phyloP scores from a whole-genome alignment of 1,140 invertebrate species.

The Halesus radiatus region DNA sequence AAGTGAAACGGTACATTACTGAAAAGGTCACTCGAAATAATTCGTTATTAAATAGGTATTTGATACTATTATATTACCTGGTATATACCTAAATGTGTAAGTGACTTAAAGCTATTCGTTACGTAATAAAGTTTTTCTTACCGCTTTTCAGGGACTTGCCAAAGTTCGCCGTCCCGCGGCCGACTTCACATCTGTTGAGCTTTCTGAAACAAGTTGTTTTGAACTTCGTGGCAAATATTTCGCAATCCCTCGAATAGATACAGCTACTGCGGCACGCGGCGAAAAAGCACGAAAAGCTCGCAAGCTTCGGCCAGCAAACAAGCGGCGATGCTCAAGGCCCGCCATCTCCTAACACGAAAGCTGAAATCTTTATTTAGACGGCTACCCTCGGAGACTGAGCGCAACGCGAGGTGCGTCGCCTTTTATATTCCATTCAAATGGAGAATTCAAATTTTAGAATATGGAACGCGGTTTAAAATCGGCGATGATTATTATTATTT shows the following conservation, averaged over 20 bases:
- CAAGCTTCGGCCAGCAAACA: not conserved
- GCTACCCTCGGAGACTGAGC: constrained; percentile 21
- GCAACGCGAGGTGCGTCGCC: not conserved
- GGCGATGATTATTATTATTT: constrained; percentile 3
- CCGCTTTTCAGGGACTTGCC: constrained; percentile 43
- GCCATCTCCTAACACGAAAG: not conserved
- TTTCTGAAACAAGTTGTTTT: constrained; percentile 43
- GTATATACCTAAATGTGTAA: constrained; percentile 27
- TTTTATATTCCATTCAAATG: constrained; percentile 42
- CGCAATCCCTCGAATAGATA: constrained; percentile 42
- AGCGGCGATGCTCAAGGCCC: not conserved
- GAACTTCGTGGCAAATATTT: constrained; percentile 35
- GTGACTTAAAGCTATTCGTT: constrained; percentile 44
- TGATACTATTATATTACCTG: constrained; percentile 21
- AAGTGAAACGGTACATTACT: not conserved
- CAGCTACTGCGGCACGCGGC: not conserved
- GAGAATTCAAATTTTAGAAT: constrained; percentile 10
- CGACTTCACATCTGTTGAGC: constrained; percentile 43
- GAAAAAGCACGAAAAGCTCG: constrained; percentile 31
- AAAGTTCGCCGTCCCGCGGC: constrained; percentile 38
- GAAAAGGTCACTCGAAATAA: not conserved
- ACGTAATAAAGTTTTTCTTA: constrained; percentile 49
- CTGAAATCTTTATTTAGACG: constrained; percentile 51
- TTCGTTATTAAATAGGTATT: not conserved
- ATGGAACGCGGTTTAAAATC: constrained; percentile 33